Percentiles rank a stretch among this genome's conserved stretches.
Evolutionary conservation across 2,888 invertebrate genomes (phyloP).

Genomic region (Melanchra persicariae): DNA sequence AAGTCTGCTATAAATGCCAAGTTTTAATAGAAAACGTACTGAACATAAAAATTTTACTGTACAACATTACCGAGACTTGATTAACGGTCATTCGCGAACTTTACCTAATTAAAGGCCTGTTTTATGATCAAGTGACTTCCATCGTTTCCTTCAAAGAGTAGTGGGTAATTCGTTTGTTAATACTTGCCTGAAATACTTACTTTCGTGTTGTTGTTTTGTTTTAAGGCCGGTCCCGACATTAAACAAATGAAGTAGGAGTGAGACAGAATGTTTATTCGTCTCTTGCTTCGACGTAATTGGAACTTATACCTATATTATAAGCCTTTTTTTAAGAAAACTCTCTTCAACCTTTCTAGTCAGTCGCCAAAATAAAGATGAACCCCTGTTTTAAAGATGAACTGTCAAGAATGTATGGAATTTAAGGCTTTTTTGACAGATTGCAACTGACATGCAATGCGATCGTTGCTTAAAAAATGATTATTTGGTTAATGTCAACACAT

Average conservation of each 20-base stretch:
- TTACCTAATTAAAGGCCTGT: slow-evolving; percentile 59
- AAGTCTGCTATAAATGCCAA: slow-evolving; percentile 56
- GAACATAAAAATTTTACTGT: slow-evolving; percentile 62
- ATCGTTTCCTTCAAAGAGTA: slow-evolving; percentile 40
- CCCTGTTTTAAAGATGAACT: no score
- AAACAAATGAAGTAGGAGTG: background rate
- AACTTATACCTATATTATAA: no score
- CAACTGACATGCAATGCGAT: no score
- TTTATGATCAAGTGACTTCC: slow-evolving; percentile 61
- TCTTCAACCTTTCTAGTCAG: no score
- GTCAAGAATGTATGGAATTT: no score
- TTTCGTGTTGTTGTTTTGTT: slow-evolving; percentile 39
- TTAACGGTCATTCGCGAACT: slow-evolving; percentile 57
- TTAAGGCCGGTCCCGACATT: background rate
- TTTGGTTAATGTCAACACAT: no score
- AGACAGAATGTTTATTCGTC: background rate
- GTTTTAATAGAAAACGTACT: slow-evolving; percentile 65
- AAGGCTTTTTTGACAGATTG: no score
- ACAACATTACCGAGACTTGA: slow-evolving; percentile 54
- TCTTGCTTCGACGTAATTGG: background rate
- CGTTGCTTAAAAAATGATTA: no score
- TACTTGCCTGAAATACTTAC: slow-evolving; percentile 26
- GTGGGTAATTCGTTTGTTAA: slow-evolving; percentile 35
- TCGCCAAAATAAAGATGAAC: no score
- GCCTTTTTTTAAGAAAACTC: no score